Evolutionary conservation across 2,113 vertebrate genomes (phyloP), one percentile per base, ranked within the genome.

Genomic region (Melanerpes aurifrons): DNA sequence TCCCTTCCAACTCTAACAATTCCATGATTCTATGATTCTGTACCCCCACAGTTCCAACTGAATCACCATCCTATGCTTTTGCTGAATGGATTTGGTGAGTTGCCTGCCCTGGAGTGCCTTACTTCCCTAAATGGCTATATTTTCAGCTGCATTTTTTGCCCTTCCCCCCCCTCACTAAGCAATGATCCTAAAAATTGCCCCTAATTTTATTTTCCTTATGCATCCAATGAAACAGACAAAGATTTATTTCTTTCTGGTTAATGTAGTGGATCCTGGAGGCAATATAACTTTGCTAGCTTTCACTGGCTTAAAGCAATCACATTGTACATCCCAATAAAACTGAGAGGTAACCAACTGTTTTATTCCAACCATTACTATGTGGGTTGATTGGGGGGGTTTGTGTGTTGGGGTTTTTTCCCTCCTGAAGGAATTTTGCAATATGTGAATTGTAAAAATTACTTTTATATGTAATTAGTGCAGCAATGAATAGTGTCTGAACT

Each of bases 381-480:
- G n/a, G 61, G 31, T 63, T 37, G 43, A 15, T 40, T n/a, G n/a
- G 35, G 35, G 37, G 22, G 50, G 13, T 50, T 31, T 40, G 8
- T 0, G 3, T 58, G 29, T 43, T 47, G 37, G 37, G 37, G 37
- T 9, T 15, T 15, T 70, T 43, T 73, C 72, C 85, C 67, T 85
- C 53, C 53, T 85, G 67, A 37, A 93, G 78, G 78, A 93, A 68
- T 89, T 94, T 87, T 94, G 87, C 79, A 93, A 89, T 57, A 20
- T 29, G 35, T 32, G 61, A 71, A 89, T 87, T 94, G 57, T 85
- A 82, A 91, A 91, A 80, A 74, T 87, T 83, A 61, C 43, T 85
- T 91, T 76, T 87, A 43, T 31, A 87, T 50, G 66, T 68, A 82
- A 92, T 87, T 80, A 87, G 22, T 28, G 59, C 15, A 68, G 72